Conservation (phyloP, 2,113 vertebrate genomes). For the Calonectris borealis region DNA sequence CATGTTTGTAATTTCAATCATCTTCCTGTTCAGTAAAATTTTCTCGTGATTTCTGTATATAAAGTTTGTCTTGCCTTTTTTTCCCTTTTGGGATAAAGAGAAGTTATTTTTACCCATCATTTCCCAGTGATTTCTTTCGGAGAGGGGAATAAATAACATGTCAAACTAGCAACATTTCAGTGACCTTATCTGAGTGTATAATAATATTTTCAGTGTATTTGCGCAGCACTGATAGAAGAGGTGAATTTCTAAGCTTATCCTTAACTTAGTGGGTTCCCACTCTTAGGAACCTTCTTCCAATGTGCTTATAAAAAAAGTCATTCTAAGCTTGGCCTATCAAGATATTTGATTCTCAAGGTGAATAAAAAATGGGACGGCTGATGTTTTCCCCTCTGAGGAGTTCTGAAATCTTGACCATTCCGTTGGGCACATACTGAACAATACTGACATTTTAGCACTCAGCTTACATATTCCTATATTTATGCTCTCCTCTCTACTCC, state of each 20-base stretch:
- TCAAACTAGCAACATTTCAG: neutral
- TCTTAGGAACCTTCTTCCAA: neutral
- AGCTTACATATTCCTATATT: neutral
- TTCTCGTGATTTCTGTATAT: neutral
- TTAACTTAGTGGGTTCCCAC: neutral
- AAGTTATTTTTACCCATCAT: neutral
- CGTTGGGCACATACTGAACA: neutral
- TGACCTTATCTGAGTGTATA: neutral
- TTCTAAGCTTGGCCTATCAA: neutral
- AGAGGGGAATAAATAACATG: neutral
- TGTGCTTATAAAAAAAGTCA: neutral
- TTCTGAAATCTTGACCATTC: neutral
- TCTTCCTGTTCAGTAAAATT: neutral
- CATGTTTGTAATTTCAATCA: neutral
- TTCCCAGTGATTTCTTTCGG: neutral
- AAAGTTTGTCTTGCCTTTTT: neutral
- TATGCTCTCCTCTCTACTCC: neutral
- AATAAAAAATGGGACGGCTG: neutral
- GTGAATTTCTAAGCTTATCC: conserved; percentile 3
- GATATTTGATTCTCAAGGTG: neutral
- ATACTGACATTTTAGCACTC: neutral
- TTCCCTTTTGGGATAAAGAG: neutral
- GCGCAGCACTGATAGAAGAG: neutral
- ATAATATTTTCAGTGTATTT: neutral
- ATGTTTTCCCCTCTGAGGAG: neutral